These are phyloP conservation scores for Rhynchomys soricoides DNA, from an alignment of 2,113 vertebrate genomes.

Conservation along the genomic window DNA sequence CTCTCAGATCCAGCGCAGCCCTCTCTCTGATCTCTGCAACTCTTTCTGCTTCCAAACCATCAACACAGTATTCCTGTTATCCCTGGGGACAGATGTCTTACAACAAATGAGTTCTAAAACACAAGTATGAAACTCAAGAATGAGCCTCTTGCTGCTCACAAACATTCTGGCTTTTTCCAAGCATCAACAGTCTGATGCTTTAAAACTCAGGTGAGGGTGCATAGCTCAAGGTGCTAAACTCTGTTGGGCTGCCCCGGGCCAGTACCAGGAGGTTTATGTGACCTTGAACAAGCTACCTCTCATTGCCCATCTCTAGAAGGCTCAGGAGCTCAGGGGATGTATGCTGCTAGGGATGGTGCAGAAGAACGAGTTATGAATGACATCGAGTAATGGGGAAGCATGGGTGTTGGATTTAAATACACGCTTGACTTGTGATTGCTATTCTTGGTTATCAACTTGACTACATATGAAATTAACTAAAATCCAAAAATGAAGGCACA, in stretches of 20 bases:
- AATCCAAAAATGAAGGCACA: not conserved
- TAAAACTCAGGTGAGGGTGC: not conserved
- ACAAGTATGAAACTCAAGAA: not conserved
- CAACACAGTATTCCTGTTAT: constrained; percentile 28
- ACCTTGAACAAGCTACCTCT: too few relatives aligned
- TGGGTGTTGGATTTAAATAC: not conserved
- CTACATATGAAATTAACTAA: not conserved
- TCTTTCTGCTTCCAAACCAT: constrained; percentile 34
- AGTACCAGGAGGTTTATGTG: not conserved
- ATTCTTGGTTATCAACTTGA: not conserved
- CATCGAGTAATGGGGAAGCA: not conserved
- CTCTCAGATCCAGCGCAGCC: not conserved
- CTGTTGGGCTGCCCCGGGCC: not conserved
- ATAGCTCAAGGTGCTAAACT: not conserved
- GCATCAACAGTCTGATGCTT: not conserved
- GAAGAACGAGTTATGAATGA: not conserved
- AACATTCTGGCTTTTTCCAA: not conserved
- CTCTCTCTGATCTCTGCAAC: constrained; percentile 40
- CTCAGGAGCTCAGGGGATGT: not conserved
- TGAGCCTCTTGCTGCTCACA: not conserved
- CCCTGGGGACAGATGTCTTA: constrained; percentile 53
- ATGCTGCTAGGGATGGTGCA: not conserved
- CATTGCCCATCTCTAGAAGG: not conserved
- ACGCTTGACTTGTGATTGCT: not conserved
- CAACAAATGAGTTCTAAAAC: not conserved